These are phyloP conservation scores for Taeniopygia guttata DNA, from an alignment of 2,797 vertebrate species.

Conservation along the genomic window DNA sequence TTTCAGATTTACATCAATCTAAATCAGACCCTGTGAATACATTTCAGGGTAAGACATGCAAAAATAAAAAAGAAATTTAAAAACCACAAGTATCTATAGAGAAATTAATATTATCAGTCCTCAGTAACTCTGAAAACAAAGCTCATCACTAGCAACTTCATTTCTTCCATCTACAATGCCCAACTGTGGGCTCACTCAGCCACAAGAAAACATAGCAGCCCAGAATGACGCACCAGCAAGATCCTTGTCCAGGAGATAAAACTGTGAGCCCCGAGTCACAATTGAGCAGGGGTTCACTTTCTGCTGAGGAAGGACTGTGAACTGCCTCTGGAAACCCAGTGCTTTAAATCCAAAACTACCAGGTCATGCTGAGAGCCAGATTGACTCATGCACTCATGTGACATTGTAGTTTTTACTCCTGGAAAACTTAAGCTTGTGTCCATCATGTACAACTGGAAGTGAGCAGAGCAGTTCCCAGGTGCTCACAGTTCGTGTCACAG, in stretches of 20 bases:
- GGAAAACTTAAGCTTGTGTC: neutral
- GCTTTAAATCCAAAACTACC: neutral
- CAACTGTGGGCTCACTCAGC: accelerated
- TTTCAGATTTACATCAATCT: neutral
- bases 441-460: accelerated
- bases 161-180: neutral
- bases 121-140: neutral
- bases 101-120: neutral
- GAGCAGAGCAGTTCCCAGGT: neutral
- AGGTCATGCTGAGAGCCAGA: neutral
- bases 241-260: neutral
- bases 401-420: neutral
- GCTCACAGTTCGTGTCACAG: accelerated
- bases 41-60: neutral
- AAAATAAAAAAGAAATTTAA: neutral
- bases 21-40: neutral
- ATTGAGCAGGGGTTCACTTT: neutral
- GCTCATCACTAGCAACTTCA: neutral
- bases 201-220: neutral
- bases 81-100: neutral
- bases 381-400: accelerated
- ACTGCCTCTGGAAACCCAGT: neutral
- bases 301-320: neutral
- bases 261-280: neutral
- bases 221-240: neutral